phyloP scores from a whole-genome alignment of 2,113 vertebrate genomes.

The Fulica atra region DNA sequence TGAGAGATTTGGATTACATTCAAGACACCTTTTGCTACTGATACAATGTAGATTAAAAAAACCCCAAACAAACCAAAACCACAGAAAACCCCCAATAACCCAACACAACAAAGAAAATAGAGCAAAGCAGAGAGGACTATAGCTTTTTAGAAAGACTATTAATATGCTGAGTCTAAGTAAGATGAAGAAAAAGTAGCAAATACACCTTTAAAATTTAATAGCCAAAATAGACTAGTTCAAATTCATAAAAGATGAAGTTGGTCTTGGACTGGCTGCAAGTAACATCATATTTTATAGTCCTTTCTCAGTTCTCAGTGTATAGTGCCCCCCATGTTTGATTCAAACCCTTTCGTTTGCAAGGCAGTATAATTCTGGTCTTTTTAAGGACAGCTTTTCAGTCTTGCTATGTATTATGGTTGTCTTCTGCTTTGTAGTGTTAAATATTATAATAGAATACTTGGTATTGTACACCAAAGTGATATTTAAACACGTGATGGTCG shows the following conservation, averaged over 20 bases:
- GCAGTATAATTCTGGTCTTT: not conserved
- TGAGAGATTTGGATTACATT: not conserved
- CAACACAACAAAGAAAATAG: not conserved
- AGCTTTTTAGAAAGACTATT: not conserved
- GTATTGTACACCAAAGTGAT: not conserved
- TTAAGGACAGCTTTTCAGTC: not conserved
- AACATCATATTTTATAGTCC: not conserved
- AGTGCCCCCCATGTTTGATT: not conserved
- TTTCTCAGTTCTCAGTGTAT: not conserved
- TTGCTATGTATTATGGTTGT: not conserved
- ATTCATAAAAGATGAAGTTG: not conserved
- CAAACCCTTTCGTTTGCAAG: not conserved
- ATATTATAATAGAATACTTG: not conserved
- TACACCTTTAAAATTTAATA: not conserved
- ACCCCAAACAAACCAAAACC: too few relatives aligned
- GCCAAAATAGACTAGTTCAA: not conserved
- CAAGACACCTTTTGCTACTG: not conserved
- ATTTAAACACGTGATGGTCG: not conserved
- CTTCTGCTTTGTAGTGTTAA: not conserved
- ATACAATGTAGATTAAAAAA: not conserved
- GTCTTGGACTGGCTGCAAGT: not conserved
- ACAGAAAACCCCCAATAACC: not conserved
- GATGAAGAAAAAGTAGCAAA: not conserved
- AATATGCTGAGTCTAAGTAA: not conserved
- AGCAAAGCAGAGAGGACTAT: not conserved